Base-by-base conservation (phyloP, 2,888 invertebrate genomes). In the Lithophane ornitopus region DNA sequence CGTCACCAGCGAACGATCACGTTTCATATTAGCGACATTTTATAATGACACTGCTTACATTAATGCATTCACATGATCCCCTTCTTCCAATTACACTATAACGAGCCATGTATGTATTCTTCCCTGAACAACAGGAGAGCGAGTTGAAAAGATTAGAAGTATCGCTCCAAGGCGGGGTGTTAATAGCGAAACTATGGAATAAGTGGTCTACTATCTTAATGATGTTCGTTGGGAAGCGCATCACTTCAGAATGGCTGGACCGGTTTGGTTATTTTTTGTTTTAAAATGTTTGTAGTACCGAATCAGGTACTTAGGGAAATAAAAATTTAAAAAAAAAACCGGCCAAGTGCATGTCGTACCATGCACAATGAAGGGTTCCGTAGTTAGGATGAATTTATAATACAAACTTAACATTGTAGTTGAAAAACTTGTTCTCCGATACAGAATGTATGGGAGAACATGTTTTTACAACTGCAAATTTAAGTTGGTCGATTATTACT, bases 11-110 rank as follows among this genome's bases (percentile, higher is more conserved):
- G 62, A 34, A 70, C 19, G 78, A 75, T 89, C 89, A 88, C 85
- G 89, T 90, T 89, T 85, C 87, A 70, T 88, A 86, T 89, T 89
- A 89, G 78, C 86, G 81, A 85, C 85, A 82, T 84, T 87, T 80
- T 78, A 84, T 90, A 89, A 90, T 89, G 82, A 86, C 74, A 79
- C 75, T 86, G 79, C 80, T 88, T 84, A 84, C 80, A 81, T 85
- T 88, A 84, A 87, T 86, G 84, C 78, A 82, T 72, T 79, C 77
- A 88, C 85, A 84, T 87, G 85, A 88, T 68, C 76, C 69, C 41
- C n/a, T 76, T 66, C 70, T 73, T 80, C 74, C 70, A 75, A 75
- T 86, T 87, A 84, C 74, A 26, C 49, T 39, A 49, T 76, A 78
- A 76, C 72, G 58, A 69, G 72, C n/a, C n/a, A 69, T 73, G 63